A percentile compares a stretch with the other conserved stretches of the same genome.
Conservation (phyloP, 1,140 invertebrate genomes). For the Pogonus chalceus region DNA sequence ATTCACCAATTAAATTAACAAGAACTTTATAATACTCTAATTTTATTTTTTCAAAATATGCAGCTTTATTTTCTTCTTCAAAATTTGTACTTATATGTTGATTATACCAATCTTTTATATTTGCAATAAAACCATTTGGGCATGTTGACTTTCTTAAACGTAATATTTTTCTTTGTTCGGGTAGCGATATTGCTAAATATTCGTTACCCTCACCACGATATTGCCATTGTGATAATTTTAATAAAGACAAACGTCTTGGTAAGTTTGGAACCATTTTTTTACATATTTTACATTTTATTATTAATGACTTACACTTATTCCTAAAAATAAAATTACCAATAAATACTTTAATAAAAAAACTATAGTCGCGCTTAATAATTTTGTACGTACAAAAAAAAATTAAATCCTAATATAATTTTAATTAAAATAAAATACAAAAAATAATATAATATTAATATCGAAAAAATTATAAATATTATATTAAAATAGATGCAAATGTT, state of each 20-base stretch:
- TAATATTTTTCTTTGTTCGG: neutral
- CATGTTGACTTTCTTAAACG: neutral
- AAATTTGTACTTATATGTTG: neutral
- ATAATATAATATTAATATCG: too few species aligned
- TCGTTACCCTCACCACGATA: constrained; percentile 1
- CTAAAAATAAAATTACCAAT: too few species aligned
- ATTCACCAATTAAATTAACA: neutral
- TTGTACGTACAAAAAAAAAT: too few species aligned
- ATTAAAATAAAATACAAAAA: too few species aligned
- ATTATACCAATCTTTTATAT: neutral
- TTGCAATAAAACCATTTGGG: neutral
- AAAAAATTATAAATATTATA: too few species aligned
- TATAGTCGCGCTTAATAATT: too few species aligned
- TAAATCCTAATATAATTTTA: too few species aligned
- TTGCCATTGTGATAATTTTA: neutral
- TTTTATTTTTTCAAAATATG: neutral
- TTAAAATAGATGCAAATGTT: too few species aligned
- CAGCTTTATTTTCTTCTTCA: neutral
- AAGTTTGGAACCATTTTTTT: neutral
- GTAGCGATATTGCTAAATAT: neutral
- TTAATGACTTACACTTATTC: neutral
- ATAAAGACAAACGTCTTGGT: neutral
- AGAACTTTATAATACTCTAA: neutral
- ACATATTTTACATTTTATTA: neutral
- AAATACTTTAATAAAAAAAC: too few species aligned